Base-by-base conservation (phyloP, 2,888 invertebrate genomes). In the Dyspetes luteomarginatus region DNA sequence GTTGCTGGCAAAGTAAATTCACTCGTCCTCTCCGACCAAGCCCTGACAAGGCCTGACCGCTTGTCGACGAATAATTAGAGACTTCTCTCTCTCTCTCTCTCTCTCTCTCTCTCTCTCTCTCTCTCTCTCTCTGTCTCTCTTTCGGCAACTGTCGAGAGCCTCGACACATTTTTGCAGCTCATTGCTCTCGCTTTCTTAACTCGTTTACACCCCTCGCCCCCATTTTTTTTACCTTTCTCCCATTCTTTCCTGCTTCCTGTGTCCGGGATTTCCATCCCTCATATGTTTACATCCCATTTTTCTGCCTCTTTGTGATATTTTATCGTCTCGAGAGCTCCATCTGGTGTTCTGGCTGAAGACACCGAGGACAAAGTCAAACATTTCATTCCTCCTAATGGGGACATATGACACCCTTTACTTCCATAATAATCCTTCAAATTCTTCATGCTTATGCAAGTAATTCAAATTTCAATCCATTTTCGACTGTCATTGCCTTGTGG, bases 41-140 rank as follows among this genome's bases (percentile, higher is more conserved):
- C n/a, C n/a, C n/a, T n/a, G n/a, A n/a, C n/a, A n/a, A n/a, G n/a
- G 19, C 58, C 45, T 62, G 71, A 60, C 50, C 30, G 19, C 30
- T 30, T 60, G 36, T 52, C 50, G 50, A 26, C 9, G 43, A 69
- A 56, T 58, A 9, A 45, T 58, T 26, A 17, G 43, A 56, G 30
- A 60, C 30, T 58, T 19, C 22, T 48, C 58, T 36, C 12, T 36
- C n/a, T n/a, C n/a, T n/a, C n/a, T n/a, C n/a, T n/a, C n/a, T n/a
- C n/a, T n/a, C n/a, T n/a, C n/a, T n/a, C n/a, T n/a, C n/a, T n/a
- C n/a, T n/a, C n/a, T n/a, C n/a, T n/a, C n/a, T n/a, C n/a, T n/a
- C n/a, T n/a, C n/a, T n/a, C n/a, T n/a, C n/a, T n/a, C n/a, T n/a
- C n/a, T n/a, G n/a, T n/a, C n/a, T n/a, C n/a, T n/a, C n/a, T n/a